Percentiles rank a stretch among this genome's conserved stretches.
phyloP scores from a whole-genome alignment of 2,888 invertebrate genomes.

The Myopa tessellatipennis region DNA sequence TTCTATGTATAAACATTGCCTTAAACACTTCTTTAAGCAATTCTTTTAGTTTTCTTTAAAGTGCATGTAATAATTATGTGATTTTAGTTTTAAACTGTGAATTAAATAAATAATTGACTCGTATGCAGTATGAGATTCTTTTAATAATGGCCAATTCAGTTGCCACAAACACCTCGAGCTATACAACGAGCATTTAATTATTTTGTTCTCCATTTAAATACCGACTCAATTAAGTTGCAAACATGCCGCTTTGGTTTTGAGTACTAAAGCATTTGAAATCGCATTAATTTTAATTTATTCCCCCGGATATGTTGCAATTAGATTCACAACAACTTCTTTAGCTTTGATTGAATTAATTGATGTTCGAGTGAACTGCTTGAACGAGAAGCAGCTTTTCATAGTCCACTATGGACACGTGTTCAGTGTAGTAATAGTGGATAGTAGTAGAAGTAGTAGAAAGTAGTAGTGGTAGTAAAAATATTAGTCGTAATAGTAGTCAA shows the following conservation, averaged over 20 bases:
- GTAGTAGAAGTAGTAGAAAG: background rate
- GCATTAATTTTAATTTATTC: background rate
- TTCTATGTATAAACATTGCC: no score
- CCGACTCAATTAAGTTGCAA: conserved; percentile 15
- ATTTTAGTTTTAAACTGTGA: no score
- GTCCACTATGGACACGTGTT: no score
- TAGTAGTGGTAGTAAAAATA: background rate
- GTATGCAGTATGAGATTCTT: no score
- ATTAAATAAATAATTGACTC: no score
- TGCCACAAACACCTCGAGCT: background rate
- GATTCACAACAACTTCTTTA: background rate
- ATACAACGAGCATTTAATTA: background rate
- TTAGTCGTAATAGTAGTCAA: background rate
- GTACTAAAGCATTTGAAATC: background rate
- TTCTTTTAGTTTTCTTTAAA: no score
- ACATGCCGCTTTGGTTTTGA: background rate
- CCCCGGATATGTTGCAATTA: background rate
- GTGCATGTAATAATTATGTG: no score
- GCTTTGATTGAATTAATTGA: background rate
- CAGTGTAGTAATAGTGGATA: no score
- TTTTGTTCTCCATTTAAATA: background rate
- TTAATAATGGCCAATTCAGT: no score
- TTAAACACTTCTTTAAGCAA: no score
- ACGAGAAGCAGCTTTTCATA: background rate
- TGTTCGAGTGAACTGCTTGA: background rate